Evolutionary conservation across 2,113 vertebrate genomes (phyloP), one percentile per base, ranked within the genome.

Genomic region (Trogon surrucura): DNA sequence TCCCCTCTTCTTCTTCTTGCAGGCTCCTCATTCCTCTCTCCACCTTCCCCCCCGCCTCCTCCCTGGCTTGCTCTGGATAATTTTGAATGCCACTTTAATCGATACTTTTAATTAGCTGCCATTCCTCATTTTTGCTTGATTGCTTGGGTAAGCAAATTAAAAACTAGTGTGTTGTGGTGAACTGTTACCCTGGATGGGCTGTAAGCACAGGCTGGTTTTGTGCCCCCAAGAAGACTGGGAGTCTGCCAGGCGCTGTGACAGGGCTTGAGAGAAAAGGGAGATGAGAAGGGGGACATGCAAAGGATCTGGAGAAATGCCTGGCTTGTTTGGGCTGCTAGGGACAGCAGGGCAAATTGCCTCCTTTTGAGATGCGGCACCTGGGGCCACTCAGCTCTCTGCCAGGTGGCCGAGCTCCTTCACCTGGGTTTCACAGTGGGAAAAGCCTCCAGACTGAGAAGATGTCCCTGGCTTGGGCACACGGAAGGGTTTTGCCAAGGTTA

Each of bases 51-150:
- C 10, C 41, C 16, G 23, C 21, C 29, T 83, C 85, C 92, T 16
- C 29, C 80, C 85, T 91, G 79, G 22, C 87, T 82, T 61, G 82
- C 50, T 34, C 70, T 0, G 34, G 11, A 14, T 50, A 47, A 66
- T 86, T 95, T 74, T 91, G 79, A 96, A 93, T 97, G 94, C 91
- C 92, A 65, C 56, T 77, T 32, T 51, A 89, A 97, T 97, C 92
- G 15, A 95, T 97, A 95, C 71, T 96, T 97, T 97, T 97, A 97
- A 98, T 98, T 96, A 97, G 92, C 92, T 97, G 91, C 67, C 89
- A 77, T 88, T 94, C 73, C 90, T 97, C 87, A 57, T 96, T 96
- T 97, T 85, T 96, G 78, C 80, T 78, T 93, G 95, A 96, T 95
- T 95, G 96, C 97, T 87, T 54, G 87, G 96, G 34, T 82, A 95